Evolutionary conservation across 37 sponge, comb jelly and placozoan genomes (phyloP).

Genomic region (Beroe forskalii): DNA sequence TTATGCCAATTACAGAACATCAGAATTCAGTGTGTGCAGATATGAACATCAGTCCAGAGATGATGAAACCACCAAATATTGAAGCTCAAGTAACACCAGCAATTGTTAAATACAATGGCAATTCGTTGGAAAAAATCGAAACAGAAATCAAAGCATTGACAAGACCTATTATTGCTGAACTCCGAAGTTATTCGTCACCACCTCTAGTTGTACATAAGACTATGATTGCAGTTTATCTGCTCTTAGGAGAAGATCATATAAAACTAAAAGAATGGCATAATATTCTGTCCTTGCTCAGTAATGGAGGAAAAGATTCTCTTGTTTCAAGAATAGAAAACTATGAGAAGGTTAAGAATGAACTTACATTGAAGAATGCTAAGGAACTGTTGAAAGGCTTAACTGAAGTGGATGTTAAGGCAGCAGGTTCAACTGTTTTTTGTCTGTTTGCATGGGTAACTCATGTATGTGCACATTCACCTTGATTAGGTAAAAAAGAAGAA

Average conservation of each 20-base stretch:
- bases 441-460: not conserved
- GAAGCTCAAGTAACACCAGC: not conserved
- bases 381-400: not conserved
- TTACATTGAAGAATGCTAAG: not conserved
- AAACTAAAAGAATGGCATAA: not conserved
- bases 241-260: not conserved
- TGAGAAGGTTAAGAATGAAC: not conserved
- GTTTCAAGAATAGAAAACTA: not conserved
- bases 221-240: constrained; percentile 31
- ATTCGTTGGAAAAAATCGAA: not conserved
- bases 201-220: not conserved
- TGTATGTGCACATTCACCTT: not conserved
- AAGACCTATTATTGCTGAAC: constrained; percentile 31
- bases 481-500: too few species aligned
- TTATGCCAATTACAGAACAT: not conserved
- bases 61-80: not conserved
- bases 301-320: not conserved
- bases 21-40: not conserved
- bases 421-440: not conserved
- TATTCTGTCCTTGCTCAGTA: not conserved
- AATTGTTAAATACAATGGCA: not conserved
- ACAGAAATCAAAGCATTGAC: not conserved
- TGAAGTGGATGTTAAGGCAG: not conserved
- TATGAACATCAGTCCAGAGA: not conserved
- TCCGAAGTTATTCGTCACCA: constrained; percentile 8